Conservation (phyloP, 2,113 vertebrate species). For the Nanorana parkeri region DNA sequence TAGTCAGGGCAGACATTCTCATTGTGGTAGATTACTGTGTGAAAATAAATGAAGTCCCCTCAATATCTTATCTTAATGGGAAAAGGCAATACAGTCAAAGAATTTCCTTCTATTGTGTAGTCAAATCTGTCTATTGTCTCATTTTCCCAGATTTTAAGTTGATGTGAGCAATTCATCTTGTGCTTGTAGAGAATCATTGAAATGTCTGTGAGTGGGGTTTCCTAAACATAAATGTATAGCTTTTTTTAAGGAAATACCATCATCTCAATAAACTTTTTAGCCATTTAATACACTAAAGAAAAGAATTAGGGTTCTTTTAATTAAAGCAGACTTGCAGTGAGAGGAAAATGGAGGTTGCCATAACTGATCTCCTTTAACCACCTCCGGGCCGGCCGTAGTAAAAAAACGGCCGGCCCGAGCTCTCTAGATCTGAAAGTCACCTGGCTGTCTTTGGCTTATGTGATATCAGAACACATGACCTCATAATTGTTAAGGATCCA, state of each 20-base stretch:
- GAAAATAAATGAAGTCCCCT: conserved; percentile 51
- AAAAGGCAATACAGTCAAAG: conserved; percentile 82
- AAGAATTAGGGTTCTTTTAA: too few species aligned
- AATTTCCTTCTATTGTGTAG: conserved; percentile 74
- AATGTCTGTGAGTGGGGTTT: not conserved
- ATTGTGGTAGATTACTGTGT: conserved; percentile 65
- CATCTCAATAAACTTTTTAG: too few species aligned
- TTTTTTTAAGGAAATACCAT: not conserved
- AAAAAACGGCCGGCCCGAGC: too few species aligned
- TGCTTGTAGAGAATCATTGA: conserved; percentile 49
- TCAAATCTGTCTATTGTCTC: conserved; percentile 80
- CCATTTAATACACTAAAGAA: too few species aligned
- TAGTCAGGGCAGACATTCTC: conserved; percentile 36
- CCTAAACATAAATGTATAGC: not conserved
- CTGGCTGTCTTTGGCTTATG: too few species aligned
- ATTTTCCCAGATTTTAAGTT: conserved; percentile 62
- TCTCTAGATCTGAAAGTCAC: too few species aligned
- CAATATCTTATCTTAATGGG: conserved; percentile 78
- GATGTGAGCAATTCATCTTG: not conserved
- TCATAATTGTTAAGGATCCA: too few species aligned
- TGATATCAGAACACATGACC: too few species aligned
- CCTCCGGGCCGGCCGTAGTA: too few species aligned
- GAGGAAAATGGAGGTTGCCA: too few species aligned
- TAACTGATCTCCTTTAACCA: too few species aligned
- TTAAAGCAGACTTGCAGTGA: too few species aligned